Evolutionary conservation across 2,797 vertebrate species (phyloP).

Genomic region (Aratinga solstitialis): DNA sequence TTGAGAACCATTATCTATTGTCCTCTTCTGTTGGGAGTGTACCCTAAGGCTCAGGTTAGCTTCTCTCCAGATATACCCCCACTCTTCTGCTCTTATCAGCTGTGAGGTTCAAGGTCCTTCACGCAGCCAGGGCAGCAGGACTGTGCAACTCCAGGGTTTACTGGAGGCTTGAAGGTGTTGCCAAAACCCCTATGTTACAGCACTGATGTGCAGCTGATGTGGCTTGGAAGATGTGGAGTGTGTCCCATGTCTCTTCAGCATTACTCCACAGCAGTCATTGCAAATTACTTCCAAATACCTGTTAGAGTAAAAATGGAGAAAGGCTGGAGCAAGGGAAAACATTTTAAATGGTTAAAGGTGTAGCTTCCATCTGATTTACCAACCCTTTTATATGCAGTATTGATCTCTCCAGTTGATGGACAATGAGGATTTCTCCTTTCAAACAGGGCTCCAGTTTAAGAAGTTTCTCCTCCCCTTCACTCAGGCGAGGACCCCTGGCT

Average conservation of each 20-base stretch:
- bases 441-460: neutral
- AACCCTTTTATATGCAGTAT: neutral
- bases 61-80: neutral
- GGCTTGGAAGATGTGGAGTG: neutral
- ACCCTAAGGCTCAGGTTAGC: neutral
- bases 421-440: neutral
- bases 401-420: neutral
- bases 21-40: neutral
- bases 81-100: neutral
- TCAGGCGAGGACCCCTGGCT: neutral
- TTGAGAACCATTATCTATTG: neutral
- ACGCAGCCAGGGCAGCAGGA: neutral
- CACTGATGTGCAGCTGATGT: neutral
- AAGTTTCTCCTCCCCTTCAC: neutral
- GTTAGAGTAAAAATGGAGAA: neutral
- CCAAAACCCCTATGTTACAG: neutral
- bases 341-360: neutral
- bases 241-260: neutral
- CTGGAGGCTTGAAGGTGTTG: neutral
- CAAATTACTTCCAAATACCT: neutral
- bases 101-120: neutral
- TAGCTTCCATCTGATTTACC: neutral
- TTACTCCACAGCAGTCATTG: neutral
- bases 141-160: neutral
- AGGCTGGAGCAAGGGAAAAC: neutral